Evolutionary conservation across 2,113 vertebrate genomes (phyloP).

Genomic region (Guaruba guarouba): DNA sequence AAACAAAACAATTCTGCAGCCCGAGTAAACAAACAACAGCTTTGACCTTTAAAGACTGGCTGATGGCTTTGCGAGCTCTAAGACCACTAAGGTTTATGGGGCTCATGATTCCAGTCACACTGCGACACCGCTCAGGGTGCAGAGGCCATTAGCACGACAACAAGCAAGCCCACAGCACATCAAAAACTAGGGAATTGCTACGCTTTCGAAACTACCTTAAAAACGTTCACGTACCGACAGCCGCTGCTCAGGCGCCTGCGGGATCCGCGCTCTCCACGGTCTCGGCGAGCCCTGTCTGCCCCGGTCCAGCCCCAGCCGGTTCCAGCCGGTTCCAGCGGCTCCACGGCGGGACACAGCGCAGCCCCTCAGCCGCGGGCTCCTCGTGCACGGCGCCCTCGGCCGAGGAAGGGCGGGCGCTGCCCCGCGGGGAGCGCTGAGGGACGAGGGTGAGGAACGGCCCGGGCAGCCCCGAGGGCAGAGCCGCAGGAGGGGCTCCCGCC

Average conservation of each 20-base stretch:
- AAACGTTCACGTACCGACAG: not conserved
- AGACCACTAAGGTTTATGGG: not conserved
- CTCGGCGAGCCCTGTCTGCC: no score
- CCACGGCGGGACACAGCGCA: no score
- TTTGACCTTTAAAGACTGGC: not conserved
- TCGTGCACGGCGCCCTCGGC: not conserved
- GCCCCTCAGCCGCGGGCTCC: not conserved
- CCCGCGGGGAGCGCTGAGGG: no score
- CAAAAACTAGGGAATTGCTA: not conserved
- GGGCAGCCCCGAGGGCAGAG: no score
- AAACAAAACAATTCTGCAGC: not conserved
- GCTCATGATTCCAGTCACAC: not conserved
- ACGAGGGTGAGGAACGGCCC: accelerated
- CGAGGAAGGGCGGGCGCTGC: not conserved
- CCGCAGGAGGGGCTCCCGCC: no score
- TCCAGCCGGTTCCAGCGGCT: not conserved
- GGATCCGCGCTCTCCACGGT: not conserved
- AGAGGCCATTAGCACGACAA: not conserved
- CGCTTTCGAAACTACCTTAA: not conserved
- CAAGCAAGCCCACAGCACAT: no score
- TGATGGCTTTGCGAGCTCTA: not conserved
- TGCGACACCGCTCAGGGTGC: not conserved
- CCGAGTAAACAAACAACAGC: not conserved
- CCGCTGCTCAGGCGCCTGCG: not conserved
- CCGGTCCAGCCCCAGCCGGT: not conserved